Conservation (phyloP, 2,888 invertebrate genomes). For the Eilema caniola region DNA sequence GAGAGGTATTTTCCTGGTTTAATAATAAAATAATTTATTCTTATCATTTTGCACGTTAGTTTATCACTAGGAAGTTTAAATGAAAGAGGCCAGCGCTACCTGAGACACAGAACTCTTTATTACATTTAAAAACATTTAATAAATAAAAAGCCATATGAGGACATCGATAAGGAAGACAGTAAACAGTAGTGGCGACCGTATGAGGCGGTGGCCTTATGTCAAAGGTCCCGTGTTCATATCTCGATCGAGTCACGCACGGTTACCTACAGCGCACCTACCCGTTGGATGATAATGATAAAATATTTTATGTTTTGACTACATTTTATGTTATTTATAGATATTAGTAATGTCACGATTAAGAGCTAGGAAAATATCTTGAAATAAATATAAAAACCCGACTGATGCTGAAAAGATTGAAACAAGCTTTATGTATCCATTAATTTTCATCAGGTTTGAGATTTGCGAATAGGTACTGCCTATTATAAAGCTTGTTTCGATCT, state of each 20-base stretch:
- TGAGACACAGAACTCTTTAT: slow-evolving; percentile 18
- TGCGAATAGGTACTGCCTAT: too few species aligned
- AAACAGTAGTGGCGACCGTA: slow-evolving; percentile 36
- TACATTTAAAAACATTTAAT: slow-evolving; percentile 17
- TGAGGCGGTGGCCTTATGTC: slow-evolving; percentile 37
- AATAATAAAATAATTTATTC: background rate
- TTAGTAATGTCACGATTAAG: background rate
- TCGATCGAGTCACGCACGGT: slow-evolving; percentile 49
- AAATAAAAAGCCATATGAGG: slow-evolving; percentile 34
- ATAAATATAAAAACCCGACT: too few species aligned
- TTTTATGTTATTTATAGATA: slow-evolving; percentile 13
- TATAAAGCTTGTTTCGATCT: too few species aligned
- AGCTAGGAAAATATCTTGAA: too few species aligned
- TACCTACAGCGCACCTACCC: slow-evolving; percentile 30
- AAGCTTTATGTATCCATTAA: too few species aligned
- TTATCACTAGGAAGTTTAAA: background rate
- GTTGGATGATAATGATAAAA: slow-evolving; percentile 19
- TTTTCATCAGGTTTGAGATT: too few species aligned
- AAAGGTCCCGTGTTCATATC: slow-evolving; percentile 52
- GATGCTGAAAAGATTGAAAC: too few species aligned
- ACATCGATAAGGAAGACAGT: slow-evolving; percentile 46
- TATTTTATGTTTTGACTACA: slow-evolving; percentile 13
- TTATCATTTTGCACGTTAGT: background rate
- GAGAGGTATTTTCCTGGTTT: too few species aligned
- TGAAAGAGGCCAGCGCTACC: background rate